A percentile compares a stretch with the other conserved stretches of the same genome.
phyloP scores from a whole-genome alignment of 2,888 invertebrate species.

The Glaucopsyche alexis region DNA sequence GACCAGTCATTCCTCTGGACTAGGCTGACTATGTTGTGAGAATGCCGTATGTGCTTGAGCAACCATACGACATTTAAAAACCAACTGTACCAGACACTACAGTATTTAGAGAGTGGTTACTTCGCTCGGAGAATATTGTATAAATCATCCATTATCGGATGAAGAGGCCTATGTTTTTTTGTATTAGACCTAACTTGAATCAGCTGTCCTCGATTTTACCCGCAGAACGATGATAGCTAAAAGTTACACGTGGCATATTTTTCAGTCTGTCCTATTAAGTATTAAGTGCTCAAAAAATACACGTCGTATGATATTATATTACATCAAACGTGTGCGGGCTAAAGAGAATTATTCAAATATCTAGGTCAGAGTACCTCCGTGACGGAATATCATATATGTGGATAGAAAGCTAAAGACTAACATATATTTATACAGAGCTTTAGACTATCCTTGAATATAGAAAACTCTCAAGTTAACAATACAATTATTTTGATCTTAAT shows the following conservation, averaged over 20 bases:
- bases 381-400: background rate
- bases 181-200: no score
- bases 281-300: background rate
- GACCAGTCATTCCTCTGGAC: no score
- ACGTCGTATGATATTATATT: background rate
- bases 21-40: no score
- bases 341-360: conserved; percentile 3
- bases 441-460: background rate
- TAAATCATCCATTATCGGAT: no score
- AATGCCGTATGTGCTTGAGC: no score
- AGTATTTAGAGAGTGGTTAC: no score
- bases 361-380: background rate
- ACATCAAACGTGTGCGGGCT: background rate
- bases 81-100: no score
- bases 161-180: no score
- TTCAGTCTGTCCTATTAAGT: no score
- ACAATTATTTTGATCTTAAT: background rate
- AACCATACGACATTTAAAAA: no score
- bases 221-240: background rate
- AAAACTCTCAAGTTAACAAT: background rate
- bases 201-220: no score
- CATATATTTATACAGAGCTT: background rate
- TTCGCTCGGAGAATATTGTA: no score
- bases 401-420: background rate
- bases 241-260: background rate